Conservation (phyloP, 2,797 vertebrate species). For the Balearica regulorum region DNA sequence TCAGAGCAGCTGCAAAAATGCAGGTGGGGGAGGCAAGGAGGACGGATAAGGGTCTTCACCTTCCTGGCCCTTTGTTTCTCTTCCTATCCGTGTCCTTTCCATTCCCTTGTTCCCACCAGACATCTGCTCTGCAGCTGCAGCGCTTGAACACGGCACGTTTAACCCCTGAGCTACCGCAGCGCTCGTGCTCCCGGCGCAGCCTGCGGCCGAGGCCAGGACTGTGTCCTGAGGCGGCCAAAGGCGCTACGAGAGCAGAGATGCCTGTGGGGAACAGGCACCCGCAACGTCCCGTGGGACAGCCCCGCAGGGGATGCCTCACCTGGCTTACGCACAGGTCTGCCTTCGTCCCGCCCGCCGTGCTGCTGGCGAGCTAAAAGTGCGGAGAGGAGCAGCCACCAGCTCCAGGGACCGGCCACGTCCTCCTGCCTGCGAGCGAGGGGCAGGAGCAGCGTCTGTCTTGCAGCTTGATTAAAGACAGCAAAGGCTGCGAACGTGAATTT, state of each 20-base stretch:
- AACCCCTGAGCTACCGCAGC: not conserved
- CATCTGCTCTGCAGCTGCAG: slow-evolving; percentile 54
- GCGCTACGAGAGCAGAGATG: not conserved
- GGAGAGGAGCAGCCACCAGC: not conserved
- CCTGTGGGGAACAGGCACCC: not conserved
- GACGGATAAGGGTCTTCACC: not conserved
- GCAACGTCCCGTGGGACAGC: not conserved
- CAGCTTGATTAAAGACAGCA: not conserved
- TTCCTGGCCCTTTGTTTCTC: slow-evolving; percentile 42
- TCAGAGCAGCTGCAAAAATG: not conserved
- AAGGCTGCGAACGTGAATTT: not conserved
- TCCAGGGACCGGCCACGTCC: not conserved
- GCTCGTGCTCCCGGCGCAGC: not conserved
- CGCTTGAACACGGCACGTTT: accelerated
- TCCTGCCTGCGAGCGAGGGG: not conserved
- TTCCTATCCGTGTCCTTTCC: not conserved
- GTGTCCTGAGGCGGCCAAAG: not conserved
- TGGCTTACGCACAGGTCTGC: not conserved
- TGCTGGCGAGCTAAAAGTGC: accelerated
- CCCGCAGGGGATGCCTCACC: accelerated
- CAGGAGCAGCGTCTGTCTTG: not conserved
- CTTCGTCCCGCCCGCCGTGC: not conserved
- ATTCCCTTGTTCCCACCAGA: not conserved
- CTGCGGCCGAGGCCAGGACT: not conserved
- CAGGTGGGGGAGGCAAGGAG: not conserved